Percentiles rank a stretch among this genome's conserved stretches.
Conservation (phyloP, 2,797 vertebrate species). For the Galagoides demidoff region DNA sequence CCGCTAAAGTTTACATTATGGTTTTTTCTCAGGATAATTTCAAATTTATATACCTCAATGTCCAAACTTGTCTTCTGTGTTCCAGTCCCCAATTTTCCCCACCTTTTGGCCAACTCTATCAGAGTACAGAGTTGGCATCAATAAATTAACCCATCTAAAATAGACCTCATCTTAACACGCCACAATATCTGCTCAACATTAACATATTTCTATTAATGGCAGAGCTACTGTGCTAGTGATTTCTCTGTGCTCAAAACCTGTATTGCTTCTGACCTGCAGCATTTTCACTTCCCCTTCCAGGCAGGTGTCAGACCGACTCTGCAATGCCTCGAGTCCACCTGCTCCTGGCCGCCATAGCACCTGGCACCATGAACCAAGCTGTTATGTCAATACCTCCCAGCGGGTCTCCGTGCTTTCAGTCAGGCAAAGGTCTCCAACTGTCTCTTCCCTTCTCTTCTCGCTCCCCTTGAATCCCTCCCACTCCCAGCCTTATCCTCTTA, state of each 20-base stretch:
- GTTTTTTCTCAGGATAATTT: background rate
- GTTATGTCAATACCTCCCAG: background rate
- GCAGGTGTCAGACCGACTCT: background rate
- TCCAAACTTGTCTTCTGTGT: background rate
- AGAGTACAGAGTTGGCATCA: background rate
- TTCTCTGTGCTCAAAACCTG: background rate
- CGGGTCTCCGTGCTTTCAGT: background rate
- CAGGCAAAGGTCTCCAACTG: background rate
- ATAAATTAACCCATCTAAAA: background rate
- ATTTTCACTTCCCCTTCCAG: background rate
- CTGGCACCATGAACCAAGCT: no score
- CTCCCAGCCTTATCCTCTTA: background rate
- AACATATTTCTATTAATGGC: background rate
- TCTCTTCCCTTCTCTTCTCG: background rate
- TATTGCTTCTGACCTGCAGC: background rate
- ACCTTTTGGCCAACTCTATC: background rate
- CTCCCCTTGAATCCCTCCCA: background rate
- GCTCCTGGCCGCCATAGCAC: background rate
- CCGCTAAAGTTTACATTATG: background rate
- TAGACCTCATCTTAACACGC: background rate
- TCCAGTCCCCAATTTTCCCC: background rate
- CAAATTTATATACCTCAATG: background rate
- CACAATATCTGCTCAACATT: background rate
- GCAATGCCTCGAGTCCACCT: rapidly evolving
- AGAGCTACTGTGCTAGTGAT: background rate